Evolutionary conservation across 2,888 invertebrate genomes (phyloP).

Genomic region (Spicauda simplicius): DNA sequence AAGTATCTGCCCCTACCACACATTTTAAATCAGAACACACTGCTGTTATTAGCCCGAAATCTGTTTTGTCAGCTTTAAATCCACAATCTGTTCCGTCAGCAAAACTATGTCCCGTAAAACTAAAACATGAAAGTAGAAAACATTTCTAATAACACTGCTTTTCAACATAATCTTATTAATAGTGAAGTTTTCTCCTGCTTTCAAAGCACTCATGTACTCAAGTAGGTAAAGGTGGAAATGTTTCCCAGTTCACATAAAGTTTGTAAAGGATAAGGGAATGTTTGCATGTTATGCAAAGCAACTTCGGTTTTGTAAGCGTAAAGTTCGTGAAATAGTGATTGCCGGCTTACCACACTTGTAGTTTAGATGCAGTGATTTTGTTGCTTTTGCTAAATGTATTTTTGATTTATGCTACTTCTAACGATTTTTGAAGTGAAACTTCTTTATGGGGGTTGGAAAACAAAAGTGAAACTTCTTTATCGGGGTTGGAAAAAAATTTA

Average conservation of each 20-base stretch:
- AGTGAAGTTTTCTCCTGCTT: neutral
- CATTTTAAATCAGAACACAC: too few relatives aligned
- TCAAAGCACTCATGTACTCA: neutral
- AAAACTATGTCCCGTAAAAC: too few relatives aligned
- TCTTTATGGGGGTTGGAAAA: too few relatives aligned
- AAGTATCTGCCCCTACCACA: too few relatives aligned
- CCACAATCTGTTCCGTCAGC: too few relatives aligned
- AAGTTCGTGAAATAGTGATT: neutral
- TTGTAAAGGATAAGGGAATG: slow-evolving; percentile 1
- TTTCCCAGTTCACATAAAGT: slow-evolving; percentile 1
- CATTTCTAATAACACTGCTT: too few relatives aligned
- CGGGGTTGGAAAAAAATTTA: too few relatives aligned
- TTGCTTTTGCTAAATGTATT: neutral
- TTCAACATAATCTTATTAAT: neutral
- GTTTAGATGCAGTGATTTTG: neutral
- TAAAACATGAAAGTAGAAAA: too few relatives aligned
- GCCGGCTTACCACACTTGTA: neutral
- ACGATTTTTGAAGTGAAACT: too few relatives aligned
- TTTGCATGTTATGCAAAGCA: slow-evolving; percentile 3
- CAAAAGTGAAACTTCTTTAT: too few relatives aligned
- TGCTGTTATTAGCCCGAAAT: too few relatives aligned
- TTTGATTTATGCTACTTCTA: neutral
- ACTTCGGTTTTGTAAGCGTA: slow-evolving; percentile 1
- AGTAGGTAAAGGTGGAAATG: slow-evolving; percentile 11
- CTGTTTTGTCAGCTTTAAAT: too few relatives aligned